Base-by-base conservation (phyloP, 2,113 vertebrate genomes). In the Datnioides undecimradiatus region DNA sequence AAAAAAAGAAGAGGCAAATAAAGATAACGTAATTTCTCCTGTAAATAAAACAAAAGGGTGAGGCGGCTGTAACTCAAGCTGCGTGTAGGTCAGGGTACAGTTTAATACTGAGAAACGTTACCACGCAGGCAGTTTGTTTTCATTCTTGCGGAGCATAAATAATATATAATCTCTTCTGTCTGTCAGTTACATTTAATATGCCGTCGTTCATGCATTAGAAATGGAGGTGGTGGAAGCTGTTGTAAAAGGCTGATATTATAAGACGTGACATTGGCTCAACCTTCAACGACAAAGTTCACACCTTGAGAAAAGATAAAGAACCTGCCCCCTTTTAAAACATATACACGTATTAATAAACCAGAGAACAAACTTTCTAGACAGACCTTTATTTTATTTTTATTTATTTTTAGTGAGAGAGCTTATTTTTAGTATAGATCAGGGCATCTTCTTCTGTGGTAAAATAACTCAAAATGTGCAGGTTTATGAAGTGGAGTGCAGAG, bases 161-260 rank as follows among this genome's bases (percentile, higher is more conserved):
- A 92, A 93, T 93, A 85, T 70, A 94, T 64, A 46, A 40, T 11
- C 76, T 80, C 70, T 80, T 51, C 87, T 90, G 92, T 90, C 91
- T 92, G 91, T 83, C 90, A 89, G 51, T 80, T 79, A 29, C 78
- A 89, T 89, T 90, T 73, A 83, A 86, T 82, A 88, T 79, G 84
- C 82, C 65, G 46, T 78, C 76, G 45, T 76, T 90, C 91, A 92
- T 93, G 79, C 88, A 94, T 91, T 91, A 86, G 71, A 79, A 74
- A 92, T 84, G 88, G 92, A 78, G 84, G 60, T 38, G 75, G 68
- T 74, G 72, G 68, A 77, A 52, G 66, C 66, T 83, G 51, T 40
- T 79, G 77, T 64, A 78, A 78, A 90, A 72, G 80, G 45, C 60
- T 85, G 79, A 91, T 87, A 80, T 86, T 69, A 89, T 80, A 74